Conservation (phyloP, 2,888 invertebrate genomes). For the Sinodicranocentrus sp. region DNA sequence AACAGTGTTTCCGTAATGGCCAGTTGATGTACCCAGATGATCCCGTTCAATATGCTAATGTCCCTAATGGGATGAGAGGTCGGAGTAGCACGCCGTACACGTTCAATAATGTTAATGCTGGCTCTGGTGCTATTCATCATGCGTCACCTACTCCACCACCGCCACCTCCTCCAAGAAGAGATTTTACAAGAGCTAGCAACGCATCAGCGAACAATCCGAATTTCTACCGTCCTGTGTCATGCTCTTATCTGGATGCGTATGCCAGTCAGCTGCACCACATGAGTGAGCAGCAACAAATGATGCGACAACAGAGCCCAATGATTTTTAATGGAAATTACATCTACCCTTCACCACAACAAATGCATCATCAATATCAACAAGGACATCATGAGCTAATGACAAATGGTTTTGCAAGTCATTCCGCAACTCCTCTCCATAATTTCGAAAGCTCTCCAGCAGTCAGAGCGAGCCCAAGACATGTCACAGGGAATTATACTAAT, state of each 20-base stretch:
- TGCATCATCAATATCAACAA: slow-evolving; percentile 52
- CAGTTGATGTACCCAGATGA: slow-evolving; percentile 70
- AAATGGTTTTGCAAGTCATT: slow-evolving; percentile 53
- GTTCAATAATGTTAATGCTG: slow-evolving; percentile 35
- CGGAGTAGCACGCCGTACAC: slow-evolving; percentile 60
- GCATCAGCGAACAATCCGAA: slow-evolving; percentile 51
- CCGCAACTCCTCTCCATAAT: slow-evolving; percentile 42
- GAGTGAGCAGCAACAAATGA: slow-evolving; percentile 34
- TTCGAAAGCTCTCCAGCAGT: slow-evolving; percentile 10
- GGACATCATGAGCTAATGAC: slow-evolving; percentile 37
- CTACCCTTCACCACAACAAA: slow-evolving; percentile 41
- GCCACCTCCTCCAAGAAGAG: slow-evolving; percentile 74
- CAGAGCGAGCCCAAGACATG: slow-evolving; percentile 59
- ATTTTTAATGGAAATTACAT: slow-evolving; percentile 61
- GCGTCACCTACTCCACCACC: slow-evolving; percentile 71
- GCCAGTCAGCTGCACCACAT: slow-evolving; percentile 40
- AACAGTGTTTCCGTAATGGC: slow-evolving; percentile 63
- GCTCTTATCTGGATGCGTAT: slow-evolving; percentile 75
- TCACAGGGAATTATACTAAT: slow-evolving; percentile 1
- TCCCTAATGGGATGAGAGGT: slow-evolving; percentile 65
- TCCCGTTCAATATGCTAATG: slow-evolving; percentile 71
- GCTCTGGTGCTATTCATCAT: slow-evolving; percentile 53
- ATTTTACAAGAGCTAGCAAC: slow-evolving; percentile 53
- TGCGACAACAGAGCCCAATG: slow-evolving; percentile 58
- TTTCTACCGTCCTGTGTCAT: slow-evolving; percentile 75